A percentile compares a stretch with the other conserved stretches of the same genome.
phyloP scores from a whole-genome alignment of 92 coral and sea anemone genomes.

The Scolanthus callimorphus region DNA sequence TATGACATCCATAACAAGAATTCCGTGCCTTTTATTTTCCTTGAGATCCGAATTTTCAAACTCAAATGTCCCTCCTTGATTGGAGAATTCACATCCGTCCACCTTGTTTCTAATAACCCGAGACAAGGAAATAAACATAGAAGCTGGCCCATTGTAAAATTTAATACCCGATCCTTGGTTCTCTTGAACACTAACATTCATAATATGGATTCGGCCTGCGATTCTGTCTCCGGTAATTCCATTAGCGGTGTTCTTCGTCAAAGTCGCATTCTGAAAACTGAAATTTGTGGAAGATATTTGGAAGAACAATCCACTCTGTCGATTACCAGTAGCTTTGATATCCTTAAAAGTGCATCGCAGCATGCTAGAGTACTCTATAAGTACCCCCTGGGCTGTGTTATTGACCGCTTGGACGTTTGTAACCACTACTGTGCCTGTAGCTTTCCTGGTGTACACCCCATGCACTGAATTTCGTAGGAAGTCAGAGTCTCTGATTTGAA shows the following conservation, averaged over 20 bases:
- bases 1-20: slow-evolving; percentile 8
- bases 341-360: slow-evolving; percentile 4
- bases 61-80: slow-evolving; percentile 30
- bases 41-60: slow-evolving; percentile 9
- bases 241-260: slow-evolving; percentile 8
- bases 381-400: slow-evolving; percentile 24
- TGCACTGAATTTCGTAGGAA: slow-evolving; percentile 15
- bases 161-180: slow-evolving; percentile 28
- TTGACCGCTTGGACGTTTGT: background rate
- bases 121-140: slow-evolving; percentile 4
- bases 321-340: slow-evolving; percentile 9
- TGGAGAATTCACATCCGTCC: slow-evolving; percentile 34
- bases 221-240: slow-evolving; percentile 21
- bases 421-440: slow-evolving; percentile 14
- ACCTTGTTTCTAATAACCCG: slow-evolving; percentile 11
- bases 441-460: slow-evolving; percentile 24
- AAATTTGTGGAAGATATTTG: slow-evolving; percentile 8
- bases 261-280: slow-evolving; percentile 6
- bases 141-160: slow-evolving; percentile 28
- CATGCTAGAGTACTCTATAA: slow-evolving; percentile 16
- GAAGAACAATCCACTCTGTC: slow-evolving; percentile 9
- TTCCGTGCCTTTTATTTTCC: slow-evolving; percentile 18
- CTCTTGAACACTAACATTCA: slow-evolving; percentile 8
- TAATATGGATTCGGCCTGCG: slow-evolving; percentile 17
- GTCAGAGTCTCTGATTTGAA: slow-evolving; percentile 15